Base-by-base conservation (phyloP, 2,113 vertebrate species). In the Bufo bufo region DNA sequence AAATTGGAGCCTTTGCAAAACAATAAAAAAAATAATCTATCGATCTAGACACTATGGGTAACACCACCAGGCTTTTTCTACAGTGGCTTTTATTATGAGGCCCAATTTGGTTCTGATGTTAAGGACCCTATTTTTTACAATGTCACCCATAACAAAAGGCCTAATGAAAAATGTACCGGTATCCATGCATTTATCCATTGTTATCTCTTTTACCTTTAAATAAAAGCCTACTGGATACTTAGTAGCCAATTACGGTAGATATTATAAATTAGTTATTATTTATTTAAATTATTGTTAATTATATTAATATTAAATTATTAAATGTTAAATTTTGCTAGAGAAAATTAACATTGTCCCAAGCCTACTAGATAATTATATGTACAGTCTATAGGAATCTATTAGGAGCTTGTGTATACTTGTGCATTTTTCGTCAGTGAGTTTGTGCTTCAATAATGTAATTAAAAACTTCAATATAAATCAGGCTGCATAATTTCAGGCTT, bases 401-500 rank as follows among this genome's bases (percentile, higher is more conserved):
- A 23, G 45, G 65, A 69, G 11, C 47, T 66, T 14, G 19, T 61
- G 54, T 56, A 20, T 23, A 23, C 4, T 56, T 78, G 52, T 82
- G 12, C 47, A 82, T 82, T 83, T 65, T 82, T 81, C 49, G 81
- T 66, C 45, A 82, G 11, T 45, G 58, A 49, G 17, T 65, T 82
- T 43, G n/a, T 66, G 81, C 81, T 47, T 66, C 20, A 50, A 52
- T 52, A 66, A 69, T 66, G 47, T 52, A 83, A 83, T 83, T 83
- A 83, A 83, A 66, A 69, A 20, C 61, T 50, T 11, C 58, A 69
- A 20, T 23, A 5, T 83, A 66, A 83, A 69, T 69, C 10, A 20
- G 3, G 19, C 81, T 50, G 23, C 61, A n/a, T 83, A 14, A 69
- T 83, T 83, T 83, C 61, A 83, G 63, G 81, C 81, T 69, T 83